Base-by-base conservation (phyloP, 2,113 vertebrate species). In the Notechis scutatus region DNA sequence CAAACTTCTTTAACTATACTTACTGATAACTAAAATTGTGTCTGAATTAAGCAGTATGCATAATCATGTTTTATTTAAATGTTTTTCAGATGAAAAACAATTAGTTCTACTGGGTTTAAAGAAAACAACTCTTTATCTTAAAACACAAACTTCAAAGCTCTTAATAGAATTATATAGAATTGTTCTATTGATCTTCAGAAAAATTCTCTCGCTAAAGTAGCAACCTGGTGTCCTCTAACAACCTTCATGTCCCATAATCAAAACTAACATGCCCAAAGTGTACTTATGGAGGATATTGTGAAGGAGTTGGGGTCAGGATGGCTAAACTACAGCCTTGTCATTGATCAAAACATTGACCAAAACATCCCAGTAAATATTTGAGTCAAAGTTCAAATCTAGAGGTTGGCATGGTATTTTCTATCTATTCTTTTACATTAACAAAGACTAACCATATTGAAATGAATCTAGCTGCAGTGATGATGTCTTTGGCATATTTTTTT, bases 381-480 rank as follows among this genome's bases (percentile, higher is more conserved):
- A 59, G 57, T 23, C 21, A 24, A 85, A 90, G 50, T 81, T 42
- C 20, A 42, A 4, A 86, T 24, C 20, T 24, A 74, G 55, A 85
- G 9, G 50, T 54, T 26, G 20, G 3, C 47, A 86, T 29, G 29
- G 21, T n/a, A 42, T 42, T 85, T 50, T 93, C 42, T 61, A 86
- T 90, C 69, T 52, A 34, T 57, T 42, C 45, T 57, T 12, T 8
- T 50, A 6, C 50, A 23, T 85, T 90, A 90, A 85, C 42, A 42
- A 85, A 11, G 29, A 59, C 47, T 90, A 89, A 85, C 69, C 4
- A 56, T 15, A 91, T 3, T 26, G 1, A 88, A 7, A 90, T 92
- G 92, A 93, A 94, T 5, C 1, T 93, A 94, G 1, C 0, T 94
- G 23, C 52, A 29, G 89, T 87, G 90, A 86, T 86, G n/a, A 92